Evolutionary conservation across 2,113 vertebrate species (phyloP), one percentile per base, ranked within the genome.

Genomic region (Eublepharis macularius): DNA sequence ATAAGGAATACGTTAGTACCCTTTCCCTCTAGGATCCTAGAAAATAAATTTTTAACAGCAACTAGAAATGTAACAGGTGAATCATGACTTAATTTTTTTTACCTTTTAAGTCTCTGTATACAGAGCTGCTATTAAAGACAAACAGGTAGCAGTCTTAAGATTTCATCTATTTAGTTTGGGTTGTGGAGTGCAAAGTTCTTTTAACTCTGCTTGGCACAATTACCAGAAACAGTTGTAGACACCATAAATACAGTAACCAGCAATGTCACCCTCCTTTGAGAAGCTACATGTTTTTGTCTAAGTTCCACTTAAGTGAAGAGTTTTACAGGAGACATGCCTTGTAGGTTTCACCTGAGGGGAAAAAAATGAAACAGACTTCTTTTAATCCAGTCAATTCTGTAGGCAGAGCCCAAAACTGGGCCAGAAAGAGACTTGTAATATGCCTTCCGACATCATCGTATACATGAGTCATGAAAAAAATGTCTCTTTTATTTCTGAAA

Each of bases 71-170:
- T 36, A 26, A 19, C n/a, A 29, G 19, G 32, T 65, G 24, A 65
- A 63, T 32, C 12, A 32, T 63, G 39, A 70, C n/a, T 49, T 49
- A 32, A 34, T 24, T 19, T 24, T 24, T 4, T 49, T 16, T 57
- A 57, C 54, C 26, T 32, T 34, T 65, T 14, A 69, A 34, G 34
- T 36, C 34, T 19, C 43, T 21, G 32, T 29, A 19, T 66, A 12
- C 6, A 14, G 60, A 54, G 29, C 9, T 13, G 21, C 24, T 79
- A 14, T 29, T 41, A 63, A 63, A 63, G 24, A 39, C 63, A n/a
- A 13, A 29, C 45, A 19, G 60, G n/a, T n/a, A 12, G 4, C 29
- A 49, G 6, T 0, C 0, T 1, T 0, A 0, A 13, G 76, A 87
- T 82, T 57, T 66, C 79, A 9, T 12, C 32, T 4, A 0, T 0